These are phyloP conservation scores for Mergus octosetaceus DNA, from an alignment of 2,797 vertebrate species.

Conservation along the genomic window DNA sequence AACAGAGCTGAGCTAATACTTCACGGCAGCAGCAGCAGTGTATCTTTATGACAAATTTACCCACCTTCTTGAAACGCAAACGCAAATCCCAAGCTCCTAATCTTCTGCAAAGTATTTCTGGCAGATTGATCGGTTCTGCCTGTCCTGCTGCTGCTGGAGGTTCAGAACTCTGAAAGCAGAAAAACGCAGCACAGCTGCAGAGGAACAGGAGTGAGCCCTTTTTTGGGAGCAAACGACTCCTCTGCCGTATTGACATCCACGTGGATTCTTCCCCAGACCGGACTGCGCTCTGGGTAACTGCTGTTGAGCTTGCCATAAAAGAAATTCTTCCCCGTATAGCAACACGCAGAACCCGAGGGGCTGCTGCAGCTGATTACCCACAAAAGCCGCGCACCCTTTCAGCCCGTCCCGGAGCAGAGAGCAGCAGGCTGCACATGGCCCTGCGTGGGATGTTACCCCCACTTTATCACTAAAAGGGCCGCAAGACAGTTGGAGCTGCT, in stretches of 20 bases:
- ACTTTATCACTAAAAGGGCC: constrained; percentile 50
- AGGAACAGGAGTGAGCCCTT: neutral
- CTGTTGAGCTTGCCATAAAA: neutral
- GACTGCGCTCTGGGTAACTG: neutral
- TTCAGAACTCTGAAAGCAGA: constrained; percentile 22
- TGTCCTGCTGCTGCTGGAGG: neutral
- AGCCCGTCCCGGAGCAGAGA: constrained; percentile 12
- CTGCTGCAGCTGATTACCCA: neutral
- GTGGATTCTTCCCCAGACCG: constrained; percentile 10
- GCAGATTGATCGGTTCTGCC: constrained; percentile 43
- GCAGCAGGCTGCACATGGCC: constrained; percentile 23
- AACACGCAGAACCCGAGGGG: neutral
- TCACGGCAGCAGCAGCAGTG: neutral
- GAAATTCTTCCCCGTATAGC: constrained; percentile 33
- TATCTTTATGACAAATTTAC: neutral
- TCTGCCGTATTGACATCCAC: neutral
- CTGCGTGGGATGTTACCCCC: constrained; percentile 22
- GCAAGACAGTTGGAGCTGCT: constrained; percentile 67
- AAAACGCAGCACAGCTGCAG: neutral
- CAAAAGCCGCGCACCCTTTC: neutral
- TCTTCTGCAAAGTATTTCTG: neutral
- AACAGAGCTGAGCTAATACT: neutral
- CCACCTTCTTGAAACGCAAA: constrained; percentile 11
- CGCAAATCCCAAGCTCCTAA: constrained; percentile 21
- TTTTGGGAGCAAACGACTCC: neutral